Base-by-base conservation (phyloP, 2,888 invertebrate species). In the Mimachlamys varia region DNA sequence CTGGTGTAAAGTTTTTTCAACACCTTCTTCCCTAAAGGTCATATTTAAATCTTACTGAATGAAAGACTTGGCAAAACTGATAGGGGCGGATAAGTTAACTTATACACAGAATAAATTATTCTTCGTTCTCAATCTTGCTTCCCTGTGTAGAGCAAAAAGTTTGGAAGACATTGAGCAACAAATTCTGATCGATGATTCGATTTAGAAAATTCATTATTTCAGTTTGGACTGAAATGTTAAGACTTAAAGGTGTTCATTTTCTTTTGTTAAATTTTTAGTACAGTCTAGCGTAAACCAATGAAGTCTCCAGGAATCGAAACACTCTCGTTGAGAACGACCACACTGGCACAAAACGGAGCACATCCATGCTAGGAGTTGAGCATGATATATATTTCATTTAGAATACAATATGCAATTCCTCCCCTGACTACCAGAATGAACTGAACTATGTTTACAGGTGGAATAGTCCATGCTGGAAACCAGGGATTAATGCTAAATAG, bases 381-480 rank as follows among this genome's bases (percentile, higher is more conserved):
- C 76, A 76, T 76, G 76, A 27, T 33, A 76, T 76, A 12, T 76
- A 19, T 76, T 22, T 27, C 53, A 53, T 76, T 76, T 33, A 58
- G 58, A 58, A 58, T 58, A 58, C 58, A 58, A 58, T 58, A 53
- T 53, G 53, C 53, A 10, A 62, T 62, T n/a, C 76, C 13, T 7
- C 0, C 76, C 76, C 76, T 76, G 76, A 12, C 76, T 76, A 33
- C 76, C 76, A 76, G 33, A 76, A 76, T 27, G 76, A 33, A 76
- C 76, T 76, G 27, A 76, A 76, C 76, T 76, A 76, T 27, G 27
- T 33, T 27, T 33, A 76, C 76, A 76, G 76, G 33, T 76, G 76
- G 76, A 76, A 76, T 76, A 76, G 76, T 76, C 27, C 76, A 76
- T 76, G 5, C 76, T 27, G 27, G 76, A 76, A 76, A 76, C 33